Percentiles rank a stretch among this genome's conserved stretches.
Evolutionary conservation across 2,797 vertebrate genomes (phyloP).

Genomic region (Melanotaenia maccullochi): DNA sequence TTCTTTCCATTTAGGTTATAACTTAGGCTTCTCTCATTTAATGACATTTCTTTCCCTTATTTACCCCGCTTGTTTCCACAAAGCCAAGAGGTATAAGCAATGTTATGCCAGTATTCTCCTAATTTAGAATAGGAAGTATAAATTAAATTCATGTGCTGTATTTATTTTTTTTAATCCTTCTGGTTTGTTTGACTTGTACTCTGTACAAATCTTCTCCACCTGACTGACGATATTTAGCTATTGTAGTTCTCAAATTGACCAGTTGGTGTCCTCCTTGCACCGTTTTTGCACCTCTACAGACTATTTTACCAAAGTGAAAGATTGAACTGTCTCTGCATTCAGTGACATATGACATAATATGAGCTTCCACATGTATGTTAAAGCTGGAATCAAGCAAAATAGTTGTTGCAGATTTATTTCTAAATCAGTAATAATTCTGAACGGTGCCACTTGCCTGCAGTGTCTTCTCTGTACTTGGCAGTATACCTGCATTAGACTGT

Average conservation of each 20-base stretch:
- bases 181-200: conserved; percentile 4
- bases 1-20: background rate
- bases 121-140: background rate
- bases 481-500: background rate
- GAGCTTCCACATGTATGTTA: background rate
- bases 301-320: conserved; percentile 13
- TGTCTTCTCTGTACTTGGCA: too few species aligned
- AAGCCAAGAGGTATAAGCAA: background rate
- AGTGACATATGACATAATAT: conserved; percentile 3
- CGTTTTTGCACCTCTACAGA: conserved; percentile 11
- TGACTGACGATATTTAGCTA: conserved; percentile 49
- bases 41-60: background rate
- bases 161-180: background rate
- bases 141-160: background rate
- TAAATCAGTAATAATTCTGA: background rate
- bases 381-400: background rate
- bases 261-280: conserved; percentile 83
- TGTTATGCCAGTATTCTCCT: background rate
- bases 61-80: background rate
- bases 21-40: background rate
- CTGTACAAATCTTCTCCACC: conserved; percentile 20
- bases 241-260: conserved; percentile 81
- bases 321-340: conserved; percentile 23
- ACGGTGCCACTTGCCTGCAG: background rate
- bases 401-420: background rate